These are phyloP conservation scores for Aplochiton taeniatus DNA, from an alignment of 2,797 vertebrate species.

Conservation along the genomic window DNA sequence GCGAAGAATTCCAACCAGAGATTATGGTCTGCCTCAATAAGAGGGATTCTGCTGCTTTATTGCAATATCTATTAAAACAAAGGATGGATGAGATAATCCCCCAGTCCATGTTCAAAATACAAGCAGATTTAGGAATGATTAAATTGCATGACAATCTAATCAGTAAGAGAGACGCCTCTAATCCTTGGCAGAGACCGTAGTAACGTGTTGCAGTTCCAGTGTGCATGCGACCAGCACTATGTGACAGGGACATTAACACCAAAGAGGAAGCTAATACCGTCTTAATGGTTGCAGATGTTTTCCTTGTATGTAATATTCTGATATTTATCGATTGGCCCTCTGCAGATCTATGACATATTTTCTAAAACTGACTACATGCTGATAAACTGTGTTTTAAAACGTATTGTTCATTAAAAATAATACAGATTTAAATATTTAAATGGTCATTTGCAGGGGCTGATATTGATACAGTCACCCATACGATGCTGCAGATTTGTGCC, in stretches of 20 bases:
- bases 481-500: too few relatives aligned
- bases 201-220: conserved; percentile 22
- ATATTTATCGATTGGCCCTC: too few relatives aligned
- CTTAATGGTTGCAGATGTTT: not conserved
- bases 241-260: conserved; percentile 24
- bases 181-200: conserved; percentile 37
- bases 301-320: too few relatives aligned
- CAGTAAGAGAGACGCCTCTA: conserved; percentile 50
- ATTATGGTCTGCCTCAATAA: conserved; percentile 7
- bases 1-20: conserved; percentile 6
- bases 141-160: conserved; percentile 52
- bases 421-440: too few relatives aligned
- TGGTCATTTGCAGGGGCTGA: too few relatives aligned
- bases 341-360: not conserved
- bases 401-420: too few relatives aligned
- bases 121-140: conserved; percentile 62
- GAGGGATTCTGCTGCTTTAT: conserved; percentile 3
- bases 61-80: conserved; percentile 7
- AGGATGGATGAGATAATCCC: conserved; percentile 38
- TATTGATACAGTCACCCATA: too few relatives aligned
- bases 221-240: conserved; percentile 20
- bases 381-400: not conserved
- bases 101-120: conserved; percentile 49
- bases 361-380: not conserved
- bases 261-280: conserved; percentile 3